Evolutionary conservation across 2,797 vertebrate species (phyloP).

Genomic region (Crax fasciolata): DNA sequence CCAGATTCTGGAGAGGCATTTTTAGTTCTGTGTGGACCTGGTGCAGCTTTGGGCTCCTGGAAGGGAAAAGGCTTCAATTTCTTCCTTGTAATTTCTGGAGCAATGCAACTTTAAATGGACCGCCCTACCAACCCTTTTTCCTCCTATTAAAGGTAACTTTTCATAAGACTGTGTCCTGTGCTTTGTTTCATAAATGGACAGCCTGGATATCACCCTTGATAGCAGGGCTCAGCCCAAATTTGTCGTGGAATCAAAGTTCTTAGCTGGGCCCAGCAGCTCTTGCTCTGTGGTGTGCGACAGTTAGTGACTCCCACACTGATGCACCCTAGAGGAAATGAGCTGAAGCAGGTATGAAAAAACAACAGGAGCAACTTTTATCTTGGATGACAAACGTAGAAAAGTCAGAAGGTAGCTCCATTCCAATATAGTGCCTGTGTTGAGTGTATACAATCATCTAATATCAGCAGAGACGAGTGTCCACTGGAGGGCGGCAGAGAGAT

Average conservation of each 20-base stretch:
- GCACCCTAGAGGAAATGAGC: conserved; percentile 49
- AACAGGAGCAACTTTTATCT: conserved; percentile 82
- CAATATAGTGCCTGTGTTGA: conserved; percentile 59
- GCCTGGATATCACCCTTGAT: not conserved
- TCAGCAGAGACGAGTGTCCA: conserved; percentile 70
- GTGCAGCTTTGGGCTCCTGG: not conserved
- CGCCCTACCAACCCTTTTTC: not conserved
- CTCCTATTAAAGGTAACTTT: conserved; percentile 58
- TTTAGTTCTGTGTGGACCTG: not conserved
- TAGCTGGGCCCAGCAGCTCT: not conserved
- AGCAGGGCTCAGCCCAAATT: not conserved
- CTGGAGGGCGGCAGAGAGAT: conserved; percentile 76
- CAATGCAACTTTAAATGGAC: not conserved
- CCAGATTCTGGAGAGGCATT: not conserved
- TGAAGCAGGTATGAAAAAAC: conserved; percentile 66
- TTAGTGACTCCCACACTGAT: not conserved
- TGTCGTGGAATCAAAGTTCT: not conserved
- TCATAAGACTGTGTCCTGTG: conserved; percentile 18
- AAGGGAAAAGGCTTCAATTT: not conserved
- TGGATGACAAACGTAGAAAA: conserved; percentile 86
- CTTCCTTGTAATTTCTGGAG: not conserved
- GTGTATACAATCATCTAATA: conserved; percentile 79
- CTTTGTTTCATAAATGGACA: not conserved
- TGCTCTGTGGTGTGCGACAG: not conserved
- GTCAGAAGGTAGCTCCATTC: conserved; percentile 78